Conservation (phyloP, 2,113 vertebrate species). For the Heptranchias perlo region DNA sequence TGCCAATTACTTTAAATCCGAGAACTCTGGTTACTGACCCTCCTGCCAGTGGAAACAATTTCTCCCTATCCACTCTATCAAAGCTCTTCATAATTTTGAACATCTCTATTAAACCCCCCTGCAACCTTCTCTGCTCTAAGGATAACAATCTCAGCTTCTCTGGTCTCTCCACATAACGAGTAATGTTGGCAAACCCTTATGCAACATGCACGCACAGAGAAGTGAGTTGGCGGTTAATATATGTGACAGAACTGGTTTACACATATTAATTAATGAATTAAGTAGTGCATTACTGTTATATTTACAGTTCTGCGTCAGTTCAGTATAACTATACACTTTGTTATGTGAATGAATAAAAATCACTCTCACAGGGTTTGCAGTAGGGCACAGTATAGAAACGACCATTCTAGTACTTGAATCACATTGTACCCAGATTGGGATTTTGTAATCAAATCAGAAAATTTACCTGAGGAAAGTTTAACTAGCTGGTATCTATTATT, state of each 20-base stretch:
- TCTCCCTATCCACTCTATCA: background rate
- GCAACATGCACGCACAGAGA: background rate
- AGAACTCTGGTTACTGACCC: background rate
- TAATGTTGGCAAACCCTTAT: background rate
- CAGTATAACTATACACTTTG: background rate
- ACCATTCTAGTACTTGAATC: background rate
- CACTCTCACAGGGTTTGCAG: background rate
- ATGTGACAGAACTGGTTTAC: background rate
- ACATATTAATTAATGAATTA: background rate
- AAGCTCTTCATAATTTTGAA: background rate
- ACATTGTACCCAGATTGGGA: background rate
- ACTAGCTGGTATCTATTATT: background rate
- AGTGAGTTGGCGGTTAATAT: background rate
- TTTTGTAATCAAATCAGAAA: conserved; percentile 13
- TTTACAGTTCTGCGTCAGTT: background rate
- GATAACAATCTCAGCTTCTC: background rate
- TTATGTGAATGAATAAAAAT: background rate
- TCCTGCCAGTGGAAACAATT: background rate
- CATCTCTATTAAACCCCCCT: background rate
- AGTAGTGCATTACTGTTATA: background rate
- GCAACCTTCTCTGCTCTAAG: background rate
- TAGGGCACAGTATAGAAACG: background rate
- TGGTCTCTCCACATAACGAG: background rate
- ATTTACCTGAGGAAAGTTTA: background rate
- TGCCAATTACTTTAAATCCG: background rate